Conservation (phyloP, 2,797 vertebrate species). For the Tiaroga cobitis region DNA sequence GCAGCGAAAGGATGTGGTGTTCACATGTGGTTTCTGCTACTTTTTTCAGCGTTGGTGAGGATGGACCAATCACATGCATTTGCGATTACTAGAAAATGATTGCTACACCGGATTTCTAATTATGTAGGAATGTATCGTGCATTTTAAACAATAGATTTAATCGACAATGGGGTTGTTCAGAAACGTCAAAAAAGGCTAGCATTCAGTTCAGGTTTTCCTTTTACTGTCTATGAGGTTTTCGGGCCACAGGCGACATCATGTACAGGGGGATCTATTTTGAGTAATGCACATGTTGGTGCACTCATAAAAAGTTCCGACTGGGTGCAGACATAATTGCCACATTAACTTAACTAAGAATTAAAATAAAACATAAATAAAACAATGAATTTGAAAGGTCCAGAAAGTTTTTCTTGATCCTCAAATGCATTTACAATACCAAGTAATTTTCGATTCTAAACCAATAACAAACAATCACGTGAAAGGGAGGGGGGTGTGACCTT, state of each 20-base stretch:
- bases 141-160: not conserved
- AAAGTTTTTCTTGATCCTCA: not conserved
- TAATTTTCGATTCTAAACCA: not conserved
- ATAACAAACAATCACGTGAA: not conserved
- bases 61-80: not conserved
- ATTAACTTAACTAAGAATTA: too few species aligned
- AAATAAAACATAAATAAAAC: not conserved
- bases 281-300: not conserved
- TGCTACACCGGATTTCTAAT: not conserved
- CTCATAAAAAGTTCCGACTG: not conserved
- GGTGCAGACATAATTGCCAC: not conserved
- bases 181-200: not conserved
- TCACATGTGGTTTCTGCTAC: too few species aligned
- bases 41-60: not conserved
- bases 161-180: too few species aligned
- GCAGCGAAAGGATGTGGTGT: too few species aligned
- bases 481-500: not conserved
- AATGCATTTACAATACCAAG: not conserved
- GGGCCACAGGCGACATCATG: not conserved
- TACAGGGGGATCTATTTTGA: not conserved
- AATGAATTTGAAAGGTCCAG: rapidly evolving
- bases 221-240: too few species aligned
- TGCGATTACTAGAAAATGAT: not conserved
- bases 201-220: not conserved
- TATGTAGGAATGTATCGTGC: not conserved